Base-by-base conservation (phyloP, 2,113 vertebrate species). In the Ciconia maguari region DNA sequence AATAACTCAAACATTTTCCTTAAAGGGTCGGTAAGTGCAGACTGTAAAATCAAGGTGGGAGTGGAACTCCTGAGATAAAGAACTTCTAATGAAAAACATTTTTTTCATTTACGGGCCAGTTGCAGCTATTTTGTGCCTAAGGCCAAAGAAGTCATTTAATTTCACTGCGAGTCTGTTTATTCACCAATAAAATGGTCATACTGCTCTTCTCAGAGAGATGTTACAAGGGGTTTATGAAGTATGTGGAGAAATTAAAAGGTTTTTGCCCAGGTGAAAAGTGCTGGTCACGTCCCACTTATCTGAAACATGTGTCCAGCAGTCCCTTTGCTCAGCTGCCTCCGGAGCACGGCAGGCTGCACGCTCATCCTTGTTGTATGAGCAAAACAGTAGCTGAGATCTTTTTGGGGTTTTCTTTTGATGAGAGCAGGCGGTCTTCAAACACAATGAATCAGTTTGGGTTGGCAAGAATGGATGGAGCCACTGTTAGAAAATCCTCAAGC, bases 241-340 rank as follows among this genome's bases (percentile, higher is more conserved):
- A 25, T 14, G 6, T 9, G 10, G 26, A 55, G 18, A 88, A 93
- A 86, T 51, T 8, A 16, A 71, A 91, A 93, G 24, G 2, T 1
- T 71, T 78, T 90, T 75, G 7, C 10, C 11, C 49, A 60, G 34
- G 36, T 88, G 22, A 16, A 58, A 30, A 4, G 17, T 0, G 0
- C 13, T 51, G 3, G 64, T 62, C 0, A 0, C 1, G 0, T 69
- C 34, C 17, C 8, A 3, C 13, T 55, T 27, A 52, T 1, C 25
- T 20, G 48, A 55, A 24, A 19, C 5, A 16, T 27, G 5, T 2
- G 17, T 25, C 36, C 58, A 10, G 7, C 11, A 15, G 54, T 12
- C 69, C 60, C 36, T 55, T 32, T 2, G 0, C 36, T 83, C 46
- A 51, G 42, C 3, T 18, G 26, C 15, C 76, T 52, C 46, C 2